phyloP scores from a whole-genome alignment of 2,797 vertebrate genomes.

The Peromyscus attwateri region DNA sequence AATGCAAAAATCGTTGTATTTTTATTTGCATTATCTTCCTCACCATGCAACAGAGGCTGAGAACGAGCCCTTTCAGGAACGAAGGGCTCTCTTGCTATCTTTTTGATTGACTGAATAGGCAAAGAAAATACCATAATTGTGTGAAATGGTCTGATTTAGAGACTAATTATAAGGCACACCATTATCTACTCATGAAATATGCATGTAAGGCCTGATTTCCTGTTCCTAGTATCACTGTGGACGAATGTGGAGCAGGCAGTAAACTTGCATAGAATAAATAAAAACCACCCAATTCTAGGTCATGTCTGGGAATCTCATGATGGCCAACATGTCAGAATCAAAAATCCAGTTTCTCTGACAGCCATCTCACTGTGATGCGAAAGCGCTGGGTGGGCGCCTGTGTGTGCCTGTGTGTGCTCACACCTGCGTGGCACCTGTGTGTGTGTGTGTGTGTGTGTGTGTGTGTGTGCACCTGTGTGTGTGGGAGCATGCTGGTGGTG shows the following conservation, averaged over 20 bases:
- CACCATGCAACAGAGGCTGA: conserved; percentile 52
- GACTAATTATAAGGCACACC: conserved; percentile 77
- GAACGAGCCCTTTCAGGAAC: conserved; percentile 58
- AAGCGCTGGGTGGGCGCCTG: no score
- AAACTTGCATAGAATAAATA: conserved; percentile 8
- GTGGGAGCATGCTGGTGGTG: neutral
- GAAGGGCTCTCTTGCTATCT: conserved; percentile 70
- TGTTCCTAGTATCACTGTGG: conserved; percentile 27
- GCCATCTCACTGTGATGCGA: neutral
- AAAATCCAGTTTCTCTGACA: neutral
- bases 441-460: neutral
- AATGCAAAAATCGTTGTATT: conserved; percentile 53
- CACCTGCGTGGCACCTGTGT: neutral
- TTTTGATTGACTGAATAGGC: conserved; percentile 50
- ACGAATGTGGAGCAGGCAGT: conserved; percentile 53
- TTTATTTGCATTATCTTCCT: conserved; percentile 72
- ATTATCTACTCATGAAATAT: conserved; percentile 79
- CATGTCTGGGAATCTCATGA: conserved; percentile 41
- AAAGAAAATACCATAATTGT: conserved; percentile 72
- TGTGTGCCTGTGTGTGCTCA: neutral
- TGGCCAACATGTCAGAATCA: neutral
- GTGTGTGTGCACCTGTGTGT: neutral
- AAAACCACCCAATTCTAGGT: conserved; percentile 13
- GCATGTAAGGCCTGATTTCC: conserved; percentile 54
- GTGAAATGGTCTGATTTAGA: conserved; percentile 78